Evolutionary conservation across 2,113 vertebrate species (phyloP).

Genomic region (Catharus fuscescens): DNA sequence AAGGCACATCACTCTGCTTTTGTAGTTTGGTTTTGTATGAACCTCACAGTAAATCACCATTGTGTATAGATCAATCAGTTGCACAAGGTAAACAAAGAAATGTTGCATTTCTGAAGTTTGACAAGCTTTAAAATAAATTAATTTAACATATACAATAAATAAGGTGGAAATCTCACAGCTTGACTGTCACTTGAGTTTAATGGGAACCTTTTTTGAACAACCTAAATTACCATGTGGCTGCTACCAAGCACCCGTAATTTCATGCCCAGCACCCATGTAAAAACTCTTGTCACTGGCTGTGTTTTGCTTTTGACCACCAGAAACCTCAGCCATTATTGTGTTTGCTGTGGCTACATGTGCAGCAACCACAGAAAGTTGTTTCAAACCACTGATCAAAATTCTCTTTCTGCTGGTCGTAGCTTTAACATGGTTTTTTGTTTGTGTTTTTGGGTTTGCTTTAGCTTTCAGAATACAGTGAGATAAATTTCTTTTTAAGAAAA

Average conservation of each 20-base stretch:
- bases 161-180: neutral
- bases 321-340: slow-evolving; percentile 12
- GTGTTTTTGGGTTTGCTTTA: neutral
- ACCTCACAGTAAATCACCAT: neutral
- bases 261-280: neutral
- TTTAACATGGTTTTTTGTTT: neutral
- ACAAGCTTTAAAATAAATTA: neutral
- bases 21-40: neutral
- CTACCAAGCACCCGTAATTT: neutral
- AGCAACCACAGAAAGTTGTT: slow-evolving; percentile 30
- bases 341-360: slow-evolving; percentile 36
- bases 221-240: neutral
- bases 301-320: slow-evolving; percentile 30
- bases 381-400: slow-evolving; percentile 23
- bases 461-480: neutral
- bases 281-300: neutral
- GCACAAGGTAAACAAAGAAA: neutral
- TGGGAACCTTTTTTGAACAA: neutral
- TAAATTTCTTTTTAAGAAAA: neutral
- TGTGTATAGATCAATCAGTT: neutral
- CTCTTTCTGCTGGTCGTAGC: neutral
- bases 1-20: neutral
- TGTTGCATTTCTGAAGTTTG: neutral
- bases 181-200: neutral
- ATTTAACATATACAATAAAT: neutral